Base-by-base conservation (phyloP, 2,797 vertebrate genomes). In the Pipistrellus pygmaeus region DNA sequence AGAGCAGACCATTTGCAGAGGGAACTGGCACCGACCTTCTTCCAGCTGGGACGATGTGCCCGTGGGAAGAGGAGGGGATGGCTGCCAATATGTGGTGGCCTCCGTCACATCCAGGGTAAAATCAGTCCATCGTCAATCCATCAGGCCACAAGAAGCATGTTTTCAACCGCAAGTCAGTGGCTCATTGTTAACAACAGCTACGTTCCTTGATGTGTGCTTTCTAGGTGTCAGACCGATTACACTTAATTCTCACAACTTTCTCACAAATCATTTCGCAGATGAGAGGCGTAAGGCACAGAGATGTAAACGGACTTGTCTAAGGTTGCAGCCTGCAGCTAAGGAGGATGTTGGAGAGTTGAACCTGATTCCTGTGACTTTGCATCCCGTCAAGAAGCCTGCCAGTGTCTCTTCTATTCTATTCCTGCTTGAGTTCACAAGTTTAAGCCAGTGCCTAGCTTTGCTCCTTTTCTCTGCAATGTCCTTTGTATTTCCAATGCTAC, bases 171-270 rank as follows among this genome's bases (percentile, higher is more conserved):
- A 53, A 86, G 11, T 48, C 48, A 23, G 41, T 21, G 48, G 76
- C 7, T 3, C 35, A 2, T 14, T 83, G 57, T n/a, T 81, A 48
- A 60, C 51, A 69, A 30, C 6, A 17, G 90, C n/a, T 82, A 6
- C n/a, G 4, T 62, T 84, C 72, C 27, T 6, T 23, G 12, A 66
- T 57, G 32, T n/a, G 44, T 25, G 1, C 30, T 62, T 20, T 46
- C 32, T 32, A 0, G 7, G 9, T 0, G 0, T 51, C 25, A 25
- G 78, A 48, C 11, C 32, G 2, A 8, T 75, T 27, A 6, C 12
- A 23, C 41, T 23, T 11, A 15, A 46, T 51, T 27, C 21, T 38
- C 35, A 57, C 8, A 30, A 44, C 18, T 72, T 85, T 41, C 82
- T 94, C 41, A 83, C 8, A 14, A 5, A 46, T 53, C 46, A 57